Evolutionary conservation across 2,113 vertebrate species (phyloP).

Genomic region (Phainopepla nitens): DNA sequence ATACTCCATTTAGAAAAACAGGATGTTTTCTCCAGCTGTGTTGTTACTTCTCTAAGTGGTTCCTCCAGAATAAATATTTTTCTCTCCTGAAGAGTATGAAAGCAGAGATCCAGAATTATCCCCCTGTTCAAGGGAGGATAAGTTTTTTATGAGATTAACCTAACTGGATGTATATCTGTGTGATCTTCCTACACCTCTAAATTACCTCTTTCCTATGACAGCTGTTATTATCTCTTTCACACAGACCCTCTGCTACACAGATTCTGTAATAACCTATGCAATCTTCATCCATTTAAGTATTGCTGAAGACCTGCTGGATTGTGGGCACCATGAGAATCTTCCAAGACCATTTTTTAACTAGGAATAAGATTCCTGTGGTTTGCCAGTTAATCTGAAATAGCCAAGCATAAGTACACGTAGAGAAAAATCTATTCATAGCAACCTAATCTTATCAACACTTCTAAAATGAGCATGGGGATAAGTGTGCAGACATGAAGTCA

Average conservation of each 20-base stretch:
- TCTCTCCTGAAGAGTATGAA: neutral
- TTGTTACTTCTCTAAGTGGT: neutral
- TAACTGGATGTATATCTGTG: neutral
- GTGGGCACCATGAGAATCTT: neutral
- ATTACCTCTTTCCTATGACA: neutral
- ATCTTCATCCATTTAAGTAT: neutral
- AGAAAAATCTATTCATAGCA: neutral
- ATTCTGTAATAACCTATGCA: neutral
- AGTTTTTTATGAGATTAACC: neutral
- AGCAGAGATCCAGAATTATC: neutral
- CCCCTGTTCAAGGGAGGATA: neutral
- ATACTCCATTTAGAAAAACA: neutral
- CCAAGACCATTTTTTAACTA: neutral
- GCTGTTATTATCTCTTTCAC: neutral
- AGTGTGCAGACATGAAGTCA: neutral
- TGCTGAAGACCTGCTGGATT: neutral
- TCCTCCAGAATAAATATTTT: neutral
- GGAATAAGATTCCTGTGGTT: neutral
- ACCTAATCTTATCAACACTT: neutral
- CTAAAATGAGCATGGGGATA: neutral
- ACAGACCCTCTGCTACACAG: neutral
- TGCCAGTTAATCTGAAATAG: neutral
- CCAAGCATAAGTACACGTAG: neutral
- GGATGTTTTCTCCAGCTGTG: neutral
- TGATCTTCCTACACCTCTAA: neutral